phyloP scores from a whole-genome alignment of 2,888 invertebrate genomes.

The Eumacrocentrus americanus region DNA sequence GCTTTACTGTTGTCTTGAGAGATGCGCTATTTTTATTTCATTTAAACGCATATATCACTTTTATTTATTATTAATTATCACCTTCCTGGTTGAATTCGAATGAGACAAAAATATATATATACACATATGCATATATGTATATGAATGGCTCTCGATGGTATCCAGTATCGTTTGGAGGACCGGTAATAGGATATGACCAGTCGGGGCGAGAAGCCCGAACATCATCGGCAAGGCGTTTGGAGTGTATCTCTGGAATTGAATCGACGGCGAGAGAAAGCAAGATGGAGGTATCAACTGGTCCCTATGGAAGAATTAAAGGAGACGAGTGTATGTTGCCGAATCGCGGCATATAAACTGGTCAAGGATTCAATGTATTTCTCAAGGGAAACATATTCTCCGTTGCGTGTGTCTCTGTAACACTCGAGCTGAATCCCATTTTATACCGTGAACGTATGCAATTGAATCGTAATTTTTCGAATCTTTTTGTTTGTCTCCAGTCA shows the following conservation, averaged over 20 bases:
- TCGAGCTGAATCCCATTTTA: slow-evolving; percentile 7
- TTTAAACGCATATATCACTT: not conserved
- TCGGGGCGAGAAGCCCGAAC: slow-evolving; percentile 33
- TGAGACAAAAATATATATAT: slow-evolving; percentile 22
- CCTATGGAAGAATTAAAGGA: slow-evolving; percentile 12
- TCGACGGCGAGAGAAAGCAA: slow-evolving; percentile 29
- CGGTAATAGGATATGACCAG: slow-evolving; percentile 38
- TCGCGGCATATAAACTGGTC: slow-evolving; percentile 11
- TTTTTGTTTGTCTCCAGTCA: too few relatives aligned
- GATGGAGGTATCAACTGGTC: slow-evolving; percentile 17
- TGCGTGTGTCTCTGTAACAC: not conserved
- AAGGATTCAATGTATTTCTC: not conserved
- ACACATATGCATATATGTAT: not conserved
- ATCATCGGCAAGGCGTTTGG: slow-evolving; percentile 31
- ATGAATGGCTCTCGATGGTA: slow-evolving; percentile 18
- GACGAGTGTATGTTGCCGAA: not conserved
- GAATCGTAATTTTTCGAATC: not conserved
- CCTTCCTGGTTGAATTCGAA: slow-evolving; percentile 15
- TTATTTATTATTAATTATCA: not conserved
- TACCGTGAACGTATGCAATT: too few relatives aligned
- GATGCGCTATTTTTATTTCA: not conserved
- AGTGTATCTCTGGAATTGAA: slow-evolving; percentile 37
- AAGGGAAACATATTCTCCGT: not conserved
- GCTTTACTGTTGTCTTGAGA: too few relatives aligned
- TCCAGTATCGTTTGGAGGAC: slow-evolving; percentile 35